Conservation (phyloP, 2,888 invertebrate genomes). For the Hedya salicella region DNA sequence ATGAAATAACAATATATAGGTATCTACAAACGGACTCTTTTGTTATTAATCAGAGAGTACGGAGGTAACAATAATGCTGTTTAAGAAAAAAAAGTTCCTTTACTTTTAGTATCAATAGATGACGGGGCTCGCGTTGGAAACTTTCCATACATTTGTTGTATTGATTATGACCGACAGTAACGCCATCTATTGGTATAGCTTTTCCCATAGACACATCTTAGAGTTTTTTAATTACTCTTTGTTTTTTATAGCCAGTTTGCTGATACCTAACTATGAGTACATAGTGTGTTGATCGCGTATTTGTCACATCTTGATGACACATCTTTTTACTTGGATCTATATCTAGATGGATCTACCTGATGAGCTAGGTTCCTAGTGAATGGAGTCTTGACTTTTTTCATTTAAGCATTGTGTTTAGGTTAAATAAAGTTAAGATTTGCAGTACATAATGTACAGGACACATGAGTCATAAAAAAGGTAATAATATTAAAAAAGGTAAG, state of each 20-base stretch:
- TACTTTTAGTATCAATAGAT: background rate
- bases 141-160: too few relatives aligned
- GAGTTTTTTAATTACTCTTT: too few relatives aligned
- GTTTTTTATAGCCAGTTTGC: background rate
- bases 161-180: too few relatives aligned
- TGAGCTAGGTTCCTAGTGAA: background rate
- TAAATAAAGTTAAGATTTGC: slow-evolving; percentile 19
- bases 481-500: slow-evolving; percentile 39
- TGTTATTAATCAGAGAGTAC: too few relatives aligned
- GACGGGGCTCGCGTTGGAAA: too few relatives aligned
- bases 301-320: background rate
- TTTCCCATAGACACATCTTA: too few relatives aligned
- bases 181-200: too few relatives aligned
- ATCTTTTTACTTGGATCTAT: slow-evolving; percentile 1
- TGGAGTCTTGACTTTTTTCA: background rate
- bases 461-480: slow-evolving; percentile 36
- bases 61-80: too few relatives aligned
- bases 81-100: background rate
- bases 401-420: slow-evolving; percentile 23
- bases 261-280: slow-evolving; percentile 2
- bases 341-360: background rate
- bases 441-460: slow-evolving; percentile 38
- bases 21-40: background rate
- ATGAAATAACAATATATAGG: background rate
- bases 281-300: background rate